Percentiles rank a stretch among this genome's conserved stretches.
These are phyloP conservation scores for Salarias fasciatus DNA, from an alignment of 2,797 vertebrate species.

Conservation along the genomic window DNA sequence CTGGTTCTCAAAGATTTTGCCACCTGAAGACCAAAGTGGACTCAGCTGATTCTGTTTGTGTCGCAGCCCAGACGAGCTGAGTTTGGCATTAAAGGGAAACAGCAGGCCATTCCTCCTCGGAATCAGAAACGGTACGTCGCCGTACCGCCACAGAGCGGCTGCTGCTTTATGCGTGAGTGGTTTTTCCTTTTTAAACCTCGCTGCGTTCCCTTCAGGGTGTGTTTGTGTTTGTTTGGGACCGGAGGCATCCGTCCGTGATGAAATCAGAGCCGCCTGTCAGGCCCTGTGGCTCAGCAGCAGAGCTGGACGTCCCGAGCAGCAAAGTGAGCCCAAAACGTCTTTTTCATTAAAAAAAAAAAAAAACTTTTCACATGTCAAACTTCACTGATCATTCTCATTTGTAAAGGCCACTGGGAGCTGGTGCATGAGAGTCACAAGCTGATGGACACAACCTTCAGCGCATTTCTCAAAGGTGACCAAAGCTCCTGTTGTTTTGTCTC, in stretches of 20 bases:
- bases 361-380: neutral
- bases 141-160: neutral
- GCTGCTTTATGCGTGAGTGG: too few species aligned
- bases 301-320: conserved; percentile 29
- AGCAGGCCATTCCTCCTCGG: conserved; percentile 74
- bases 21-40: too few species aligned
- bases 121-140: conserved; percentile 70
- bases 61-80: conserved; percentile 75
- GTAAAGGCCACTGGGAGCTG: conserved; percentile 72
- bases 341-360: neutral
- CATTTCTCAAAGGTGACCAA: conserved; percentile 78
- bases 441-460: conserved; percentile 71
- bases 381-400: neutral
- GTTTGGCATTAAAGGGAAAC: conserved; percentile 72
- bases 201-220: conserved; percentile 50
- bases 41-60: conserved; percentile 15
- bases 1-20: too few species aligned
- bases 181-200: too few species aligned
- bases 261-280: conserved; percentile 80
- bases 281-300: conserved; percentile 70
- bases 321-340: conserved; percentile 57
- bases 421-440: conserved; percentile 76
- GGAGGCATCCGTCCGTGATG: conserved; percentile 67
- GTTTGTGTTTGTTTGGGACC: conserved; percentile 78
- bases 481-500: too few species aligned